These are phyloP conservation scores for Drymodes brunneopygia DNA, from an alignment of 2,113 vertebrate species.

Conservation along the genomic window DNA sequence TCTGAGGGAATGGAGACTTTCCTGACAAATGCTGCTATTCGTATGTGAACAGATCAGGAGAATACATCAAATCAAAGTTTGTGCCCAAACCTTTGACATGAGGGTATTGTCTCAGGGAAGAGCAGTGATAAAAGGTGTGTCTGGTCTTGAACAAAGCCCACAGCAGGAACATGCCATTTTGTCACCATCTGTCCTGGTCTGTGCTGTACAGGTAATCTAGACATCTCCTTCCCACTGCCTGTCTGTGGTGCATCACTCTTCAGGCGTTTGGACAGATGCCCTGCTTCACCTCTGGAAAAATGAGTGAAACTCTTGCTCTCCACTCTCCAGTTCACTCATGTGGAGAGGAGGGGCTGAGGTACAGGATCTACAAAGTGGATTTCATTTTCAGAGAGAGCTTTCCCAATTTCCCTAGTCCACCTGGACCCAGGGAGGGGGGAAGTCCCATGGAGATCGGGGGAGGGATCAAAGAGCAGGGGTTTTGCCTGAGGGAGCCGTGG, in stretches of 20 bases:
- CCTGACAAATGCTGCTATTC: not conserved
- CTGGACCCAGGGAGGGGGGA: not conserved
- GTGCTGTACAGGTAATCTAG: not conserved
- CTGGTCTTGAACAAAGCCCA: not conserved
- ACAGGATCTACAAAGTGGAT: not conserved
- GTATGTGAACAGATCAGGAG: fast-evolving
- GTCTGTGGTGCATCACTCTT: not conserved
- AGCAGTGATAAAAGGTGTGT: not conserved
- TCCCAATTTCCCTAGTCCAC: not conserved
- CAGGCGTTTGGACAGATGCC: not conserved
- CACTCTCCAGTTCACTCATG: fast-evolving
- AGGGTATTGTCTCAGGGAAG: not conserved
- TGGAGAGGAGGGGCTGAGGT: not conserved
- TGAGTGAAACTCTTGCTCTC: not conserved
- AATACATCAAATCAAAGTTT: not conserved
- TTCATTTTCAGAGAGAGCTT: not conserved
- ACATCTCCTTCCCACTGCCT: not conserved
- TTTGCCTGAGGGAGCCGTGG: not conserved
- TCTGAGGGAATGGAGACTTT: not conserved
- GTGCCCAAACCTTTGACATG: not conserved
- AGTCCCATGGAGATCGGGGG: not conserved
- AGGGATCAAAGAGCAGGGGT: slow-evolving; percentile 2
- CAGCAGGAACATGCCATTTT: fast-evolving
- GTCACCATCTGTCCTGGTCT: not conserved
- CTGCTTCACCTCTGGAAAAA: not conserved